Evolutionary conservation across 2,888 invertebrate genomes (phyloP).

Genomic region (Temnothorax rugatulus): DNA sequence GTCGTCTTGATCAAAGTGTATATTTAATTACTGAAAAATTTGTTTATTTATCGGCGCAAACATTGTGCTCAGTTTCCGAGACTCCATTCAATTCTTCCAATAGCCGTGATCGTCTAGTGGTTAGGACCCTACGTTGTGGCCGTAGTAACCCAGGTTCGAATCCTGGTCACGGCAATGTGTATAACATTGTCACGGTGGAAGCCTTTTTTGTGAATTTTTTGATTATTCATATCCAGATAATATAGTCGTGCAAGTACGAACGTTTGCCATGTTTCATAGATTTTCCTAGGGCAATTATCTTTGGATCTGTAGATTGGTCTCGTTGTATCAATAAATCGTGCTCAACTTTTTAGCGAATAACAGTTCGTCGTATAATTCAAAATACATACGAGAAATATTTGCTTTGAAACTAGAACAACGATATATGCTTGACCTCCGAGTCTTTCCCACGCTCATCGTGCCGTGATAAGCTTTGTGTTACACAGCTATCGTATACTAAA

Average conservation of each 20-base stretch:
- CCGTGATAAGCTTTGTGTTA: slow-evolving; percentile 3
- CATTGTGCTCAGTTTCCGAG: background rate
- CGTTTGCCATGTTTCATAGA: background rate
- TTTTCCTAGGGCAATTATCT: background rate
- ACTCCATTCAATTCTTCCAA: slow-evolving; percentile 18
- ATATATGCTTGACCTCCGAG: slow-evolving; percentile 3
- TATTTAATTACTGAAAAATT: background rate
- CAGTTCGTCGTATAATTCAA: background rate
- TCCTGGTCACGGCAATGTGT: slow-evolving; percentile 86
- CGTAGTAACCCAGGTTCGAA: slow-evolving; percentile 87
- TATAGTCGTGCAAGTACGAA: background rate
- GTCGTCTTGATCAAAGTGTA: background rate
- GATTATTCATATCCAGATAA: background rate
- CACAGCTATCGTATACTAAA: background rate
- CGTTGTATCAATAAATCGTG: background rate
- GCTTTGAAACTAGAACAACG: background rate
- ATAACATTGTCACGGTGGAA: slow-evolving; percentile 78
- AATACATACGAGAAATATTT: background rate
- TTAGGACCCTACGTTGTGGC: slow-evolving; percentile 86
- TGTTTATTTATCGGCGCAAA: background rate
- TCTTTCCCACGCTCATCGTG: background rate
- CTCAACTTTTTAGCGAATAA: background rate
- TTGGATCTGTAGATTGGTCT: background rate
- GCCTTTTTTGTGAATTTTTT: slow-evolving; percentile 58
- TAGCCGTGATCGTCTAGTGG: slow-evolving; percentile 85